Percentiles rank a stretch among this genome's conserved stretches.
Conservation (phyloP, 2,797 vertebrate species). For the Syncerus caffer region DNA sequence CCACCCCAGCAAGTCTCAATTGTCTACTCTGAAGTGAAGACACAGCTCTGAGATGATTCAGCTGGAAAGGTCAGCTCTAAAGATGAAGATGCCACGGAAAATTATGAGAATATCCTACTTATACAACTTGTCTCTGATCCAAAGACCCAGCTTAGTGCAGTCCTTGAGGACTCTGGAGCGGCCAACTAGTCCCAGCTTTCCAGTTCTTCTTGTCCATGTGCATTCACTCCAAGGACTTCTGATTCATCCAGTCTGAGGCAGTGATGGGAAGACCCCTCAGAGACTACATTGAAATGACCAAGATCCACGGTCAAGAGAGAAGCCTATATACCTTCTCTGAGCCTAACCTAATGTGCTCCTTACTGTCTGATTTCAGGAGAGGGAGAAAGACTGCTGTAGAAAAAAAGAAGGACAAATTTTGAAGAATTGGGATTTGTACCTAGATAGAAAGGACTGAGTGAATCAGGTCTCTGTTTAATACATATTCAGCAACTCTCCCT, state of each 20-base stretch:
- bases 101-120: background rate
- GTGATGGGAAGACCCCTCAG: background rate
- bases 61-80: background rate
- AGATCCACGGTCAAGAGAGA: background rate
- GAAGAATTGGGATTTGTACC: background rate
- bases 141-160: background rate
- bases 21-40: conserved; percentile 44
- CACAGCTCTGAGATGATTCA: background rate
- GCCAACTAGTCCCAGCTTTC: background rate
- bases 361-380: background rate
- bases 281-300: background rate
- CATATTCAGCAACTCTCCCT: background rate
- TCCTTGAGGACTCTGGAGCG: background rate
- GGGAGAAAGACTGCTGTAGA: background rate
- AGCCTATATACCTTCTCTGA: background rate
- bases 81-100: background rate
- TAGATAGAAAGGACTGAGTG: background rate
- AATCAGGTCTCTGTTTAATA: background rate
- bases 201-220: background rate
- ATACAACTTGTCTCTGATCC: background rate
- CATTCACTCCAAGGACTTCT: background rate
- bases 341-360: background rate
- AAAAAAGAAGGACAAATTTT: background rate
- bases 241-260: background rate
- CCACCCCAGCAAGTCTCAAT: background rate